Evolutionary conservation across 2,797 vertebrate genomes (phyloP).

Genomic region (Melopsittacus undulatus): DNA sequence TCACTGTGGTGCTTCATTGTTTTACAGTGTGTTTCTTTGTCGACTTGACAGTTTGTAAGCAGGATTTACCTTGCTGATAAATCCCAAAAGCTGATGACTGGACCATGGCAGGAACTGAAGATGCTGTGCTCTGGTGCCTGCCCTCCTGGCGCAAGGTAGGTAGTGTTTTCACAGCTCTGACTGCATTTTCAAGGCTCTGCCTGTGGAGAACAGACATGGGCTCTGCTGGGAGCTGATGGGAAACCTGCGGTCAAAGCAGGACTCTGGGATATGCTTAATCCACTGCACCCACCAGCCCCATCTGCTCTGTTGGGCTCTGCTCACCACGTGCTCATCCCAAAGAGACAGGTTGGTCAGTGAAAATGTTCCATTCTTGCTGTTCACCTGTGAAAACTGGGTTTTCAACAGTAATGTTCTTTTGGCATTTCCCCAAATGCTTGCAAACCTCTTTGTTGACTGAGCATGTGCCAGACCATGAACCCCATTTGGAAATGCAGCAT

Average conservation of each 20-base stretch:
- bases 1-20: not conserved
- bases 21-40: not conserved
- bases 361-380: fast-evolving
- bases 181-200: not conserved
- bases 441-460: not conserved
- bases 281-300: not conserved
- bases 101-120: not conserved
- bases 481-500: not conserved
- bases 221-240: fast-evolving
- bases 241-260: not conserved
- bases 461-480: not conserved
- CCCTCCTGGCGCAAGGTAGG: not conserved
- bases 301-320: not conserved
- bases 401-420: not conserved
- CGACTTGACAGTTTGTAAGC: not conserved
- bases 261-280: not conserved
- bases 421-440: not conserved
- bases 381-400: not conserved
- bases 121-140: not conserved
- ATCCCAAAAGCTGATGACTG: not conserved
- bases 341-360: not conserved
- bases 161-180: not conserved
- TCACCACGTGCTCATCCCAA: not conserved
- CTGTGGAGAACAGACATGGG: not conserved
- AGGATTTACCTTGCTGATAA: not conserved